Base-by-base conservation (phyloP, 2,888 invertebrate genomes). In the Drosophila neoperkinsi region DNA sequence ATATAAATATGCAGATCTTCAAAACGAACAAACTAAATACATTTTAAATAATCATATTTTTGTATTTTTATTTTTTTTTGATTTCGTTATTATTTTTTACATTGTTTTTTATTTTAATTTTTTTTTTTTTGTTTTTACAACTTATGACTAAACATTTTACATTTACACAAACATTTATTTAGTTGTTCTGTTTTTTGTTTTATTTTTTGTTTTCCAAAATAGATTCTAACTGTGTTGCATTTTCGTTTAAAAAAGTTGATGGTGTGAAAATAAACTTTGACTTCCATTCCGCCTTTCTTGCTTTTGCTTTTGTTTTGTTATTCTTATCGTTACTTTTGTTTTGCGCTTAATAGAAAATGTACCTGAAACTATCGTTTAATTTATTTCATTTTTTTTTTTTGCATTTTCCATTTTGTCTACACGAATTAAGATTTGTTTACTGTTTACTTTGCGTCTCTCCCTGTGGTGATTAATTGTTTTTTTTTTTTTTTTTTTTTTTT, bases 111-210 rank as follows among this genome's bases (percentile, higher is more conserved):
- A 64, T 76, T 16, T 43, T 21, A 13, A 21, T 52, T 10, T 51
- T 33, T 33, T 52, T 13, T 28, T 53, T 31, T 34, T 50, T 34
- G 4, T 49, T 25, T 59, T 52, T 58, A 62, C 34, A 53, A 49
- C 68, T 68, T 76, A 79, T 11, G 18, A n/a, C 58, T 79, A 71
- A 31, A 49, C 33, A 68, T 55, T 67, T 67, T 53, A 67, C 67
- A 67, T 69, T 79, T 89, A 87, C 90, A 84, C 88, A 73, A 71
- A 88, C 80, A 85, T 68, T 72, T 56, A 69, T 60, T 56, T 52
- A 61, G 55, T 63, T 53, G 57, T 59, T 79, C 25, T 51, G 70
- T 58, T 71, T 71, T 74, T 65, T 69, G 58, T 59, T 65, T 49
- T 30, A n/a, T 28, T 30, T 55, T 13, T 28, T 56, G 53, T 10